phyloP scores from a whole-genome alignment of 2,888 invertebrate species.

The Slavum lentiscoides region DNA sequence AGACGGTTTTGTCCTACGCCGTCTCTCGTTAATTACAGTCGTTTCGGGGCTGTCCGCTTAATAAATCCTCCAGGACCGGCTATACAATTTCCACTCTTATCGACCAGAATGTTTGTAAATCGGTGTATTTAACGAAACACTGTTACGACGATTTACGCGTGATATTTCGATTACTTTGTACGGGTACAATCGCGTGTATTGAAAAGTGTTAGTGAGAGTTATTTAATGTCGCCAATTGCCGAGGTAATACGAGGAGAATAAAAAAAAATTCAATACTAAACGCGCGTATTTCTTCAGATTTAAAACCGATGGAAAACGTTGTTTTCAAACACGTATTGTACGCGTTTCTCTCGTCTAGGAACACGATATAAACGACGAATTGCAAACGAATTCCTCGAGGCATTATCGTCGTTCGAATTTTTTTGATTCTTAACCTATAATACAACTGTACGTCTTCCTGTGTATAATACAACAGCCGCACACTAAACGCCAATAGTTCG shows the following conservation, averaged over 20 bases:
- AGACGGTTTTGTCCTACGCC: conserved; percentile 25
- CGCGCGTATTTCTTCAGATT: no score
- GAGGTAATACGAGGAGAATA: no score
- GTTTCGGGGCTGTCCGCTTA: conserved; percentile 24
- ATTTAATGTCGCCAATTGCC: no score
- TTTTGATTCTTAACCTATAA: background rate
- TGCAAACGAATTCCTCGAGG: background rate
- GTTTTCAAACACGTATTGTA: no score
- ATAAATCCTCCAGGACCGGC: conserved; percentile 32
- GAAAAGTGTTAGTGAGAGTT: no score
- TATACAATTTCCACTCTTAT: background rate
- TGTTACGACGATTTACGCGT: no score
- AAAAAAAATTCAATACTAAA: no score
- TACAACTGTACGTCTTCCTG: no score
- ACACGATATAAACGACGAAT: background rate
- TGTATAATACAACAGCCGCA: background rate
- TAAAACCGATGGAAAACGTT: no score
- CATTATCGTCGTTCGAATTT: background rate
- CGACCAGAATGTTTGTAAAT: background rate
- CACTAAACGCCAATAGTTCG: background rate
- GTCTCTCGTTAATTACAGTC: conserved; percentile 28
- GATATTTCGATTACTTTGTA: no score
- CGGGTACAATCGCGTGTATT: no score
- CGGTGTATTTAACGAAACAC: no score
- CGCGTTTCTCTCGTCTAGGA: background rate